These are phyloP conservation scores for Bolinopsis microptera DNA, from an alignment of 37 sponge, comb jelly and placozoan genomes.

Conservation along the genomic window DNA sequence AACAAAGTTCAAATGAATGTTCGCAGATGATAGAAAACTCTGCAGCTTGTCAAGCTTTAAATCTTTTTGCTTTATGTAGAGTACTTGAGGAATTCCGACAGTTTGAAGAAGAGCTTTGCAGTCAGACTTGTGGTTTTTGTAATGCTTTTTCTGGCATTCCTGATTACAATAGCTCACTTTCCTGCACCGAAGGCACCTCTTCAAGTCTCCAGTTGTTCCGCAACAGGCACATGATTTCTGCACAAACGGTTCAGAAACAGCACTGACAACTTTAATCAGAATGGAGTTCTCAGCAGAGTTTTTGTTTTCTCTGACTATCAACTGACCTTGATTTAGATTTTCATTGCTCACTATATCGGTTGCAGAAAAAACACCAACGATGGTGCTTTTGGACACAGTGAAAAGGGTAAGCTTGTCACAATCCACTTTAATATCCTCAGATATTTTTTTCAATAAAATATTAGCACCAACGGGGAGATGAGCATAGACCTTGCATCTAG, in stretches of 20 bases:
- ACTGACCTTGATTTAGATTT: slow-evolving; percentile 9
- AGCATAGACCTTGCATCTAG: not conserved
- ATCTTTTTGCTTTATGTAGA: slow-evolving; percentile 30
- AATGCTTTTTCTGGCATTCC: slow-evolving; percentile 56
- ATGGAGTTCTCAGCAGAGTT: not conserved
- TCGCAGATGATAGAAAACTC: not conserved
- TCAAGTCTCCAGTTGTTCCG: not conserved
- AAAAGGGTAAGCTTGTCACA: slow-evolving; percentile 7
- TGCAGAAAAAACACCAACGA: not conserved
- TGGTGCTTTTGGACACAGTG: not conserved
- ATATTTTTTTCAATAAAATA: not conserved
- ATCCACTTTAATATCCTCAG: not conserved
- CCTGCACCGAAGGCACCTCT: slow-evolving; percentile 46
- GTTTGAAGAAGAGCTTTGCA: slow-evolving; percentile 31
- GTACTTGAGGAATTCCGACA: slow-evolving; percentile 17
- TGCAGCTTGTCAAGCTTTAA: slow-evolving; percentile 19
- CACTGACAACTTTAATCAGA: not conserved
- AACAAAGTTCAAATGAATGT: slow-evolving; percentile 8
- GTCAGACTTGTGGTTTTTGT: not conserved
- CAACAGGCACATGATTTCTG: slow-evolving; percentile 41
- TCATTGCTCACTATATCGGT: not conserved
- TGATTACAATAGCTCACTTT: slow-evolving; percentile 56
- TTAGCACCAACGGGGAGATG: not conserved
- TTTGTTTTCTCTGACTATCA: slow-evolving; percentile 18
- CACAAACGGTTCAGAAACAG: not conserved